A percentile compares a stretch with the other conserved stretches of the same genome.
Evolutionary conservation across 2,113 vertebrate genomes (phyloP).

Genomic region (Catagonus wagneri): DNA sequence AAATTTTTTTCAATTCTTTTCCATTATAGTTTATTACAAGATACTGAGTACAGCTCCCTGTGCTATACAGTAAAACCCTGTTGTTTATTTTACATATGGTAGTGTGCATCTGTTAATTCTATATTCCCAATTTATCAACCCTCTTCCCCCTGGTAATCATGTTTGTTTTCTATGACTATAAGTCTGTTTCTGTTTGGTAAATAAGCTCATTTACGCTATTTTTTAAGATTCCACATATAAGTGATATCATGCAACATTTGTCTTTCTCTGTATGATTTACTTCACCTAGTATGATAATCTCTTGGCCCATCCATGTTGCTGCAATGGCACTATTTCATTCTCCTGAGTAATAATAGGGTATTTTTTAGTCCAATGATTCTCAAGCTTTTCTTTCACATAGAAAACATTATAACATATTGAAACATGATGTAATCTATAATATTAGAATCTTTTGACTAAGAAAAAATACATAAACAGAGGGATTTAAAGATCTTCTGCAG

Average conservation of each 20-base stretch:
- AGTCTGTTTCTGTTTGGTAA: not conserved
- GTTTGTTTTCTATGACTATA: not conserved
- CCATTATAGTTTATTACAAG: not conserved
- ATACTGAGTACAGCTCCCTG: not conserved
- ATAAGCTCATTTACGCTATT: not conserved
- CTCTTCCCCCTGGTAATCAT: not conserved
- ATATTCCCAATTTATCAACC: not conserved
- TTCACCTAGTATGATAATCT: not conserved
- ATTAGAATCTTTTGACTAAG: conserved; percentile 47
- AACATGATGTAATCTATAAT: not conserved
- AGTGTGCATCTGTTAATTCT: not conserved
- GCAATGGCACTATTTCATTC: not conserved
- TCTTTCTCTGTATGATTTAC: not conserved
- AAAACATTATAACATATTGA: not conserved
- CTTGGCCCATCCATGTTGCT: not conserved
- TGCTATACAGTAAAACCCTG: not conserved
- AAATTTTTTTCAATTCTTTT: not conserved
- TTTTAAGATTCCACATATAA: not conserved
- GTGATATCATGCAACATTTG: not conserved
- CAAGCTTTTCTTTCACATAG: not conserved
- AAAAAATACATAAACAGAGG: not conserved
- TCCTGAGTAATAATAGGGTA: not conserved
- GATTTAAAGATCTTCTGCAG: not conserved
- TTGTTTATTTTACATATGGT: not conserved
- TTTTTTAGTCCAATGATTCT: not conserved